A percentile compares a stretch with the other conserved stretches of the same genome.
These are phyloP conservation scores for Xyliphius kryptos DNA, from an alignment of 2,113 vertebrate species.

Conservation along the genomic window DNA sequence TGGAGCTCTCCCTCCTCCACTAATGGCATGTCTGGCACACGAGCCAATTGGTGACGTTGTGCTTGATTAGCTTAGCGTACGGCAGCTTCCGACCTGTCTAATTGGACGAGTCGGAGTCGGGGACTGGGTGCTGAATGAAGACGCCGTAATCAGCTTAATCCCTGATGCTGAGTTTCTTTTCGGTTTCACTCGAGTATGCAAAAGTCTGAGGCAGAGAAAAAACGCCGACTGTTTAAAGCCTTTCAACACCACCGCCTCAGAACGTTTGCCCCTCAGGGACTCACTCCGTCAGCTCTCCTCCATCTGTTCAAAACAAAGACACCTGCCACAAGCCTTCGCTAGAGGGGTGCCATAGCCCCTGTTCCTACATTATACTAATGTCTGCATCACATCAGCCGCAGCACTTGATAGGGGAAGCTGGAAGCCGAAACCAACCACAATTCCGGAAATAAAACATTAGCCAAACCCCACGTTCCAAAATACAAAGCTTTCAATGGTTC, in stretches of 20 bases:
- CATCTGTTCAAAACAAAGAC: neutral
- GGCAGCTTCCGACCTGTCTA: neutral
- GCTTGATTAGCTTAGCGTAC: neutral
- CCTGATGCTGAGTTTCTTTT: neutral
- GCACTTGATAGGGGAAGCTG: too few relatives aligned
- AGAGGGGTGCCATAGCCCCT: too few relatives aligned
- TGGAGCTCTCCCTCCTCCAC: neutral
- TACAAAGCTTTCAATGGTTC: too few relatives aligned
- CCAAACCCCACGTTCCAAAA: too few relatives aligned
- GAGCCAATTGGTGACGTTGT: neutral
- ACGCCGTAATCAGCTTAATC: neutral
- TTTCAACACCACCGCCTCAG: neutral
- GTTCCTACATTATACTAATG: too few relatives aligned
- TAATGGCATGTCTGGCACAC: conserved; percentile 18
- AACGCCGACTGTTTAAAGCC: neutral
- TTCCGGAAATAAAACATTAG: too few relatives aligned
- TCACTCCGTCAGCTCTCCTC: neutral
- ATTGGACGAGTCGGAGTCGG: neutral
- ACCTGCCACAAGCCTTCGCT: neutral
- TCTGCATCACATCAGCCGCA: too few relatives aligned
- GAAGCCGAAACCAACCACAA: too few relatives aligned
- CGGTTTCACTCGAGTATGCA: neutral
- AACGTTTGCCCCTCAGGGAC: neutral
- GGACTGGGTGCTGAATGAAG: neutral
- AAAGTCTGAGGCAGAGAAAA: neutral